These are phyloP conservation scores for Entomyzon cyanotis DNA, from an alignment of 2,113 vertebrate species.

Conservation along the genomic window DNA sequence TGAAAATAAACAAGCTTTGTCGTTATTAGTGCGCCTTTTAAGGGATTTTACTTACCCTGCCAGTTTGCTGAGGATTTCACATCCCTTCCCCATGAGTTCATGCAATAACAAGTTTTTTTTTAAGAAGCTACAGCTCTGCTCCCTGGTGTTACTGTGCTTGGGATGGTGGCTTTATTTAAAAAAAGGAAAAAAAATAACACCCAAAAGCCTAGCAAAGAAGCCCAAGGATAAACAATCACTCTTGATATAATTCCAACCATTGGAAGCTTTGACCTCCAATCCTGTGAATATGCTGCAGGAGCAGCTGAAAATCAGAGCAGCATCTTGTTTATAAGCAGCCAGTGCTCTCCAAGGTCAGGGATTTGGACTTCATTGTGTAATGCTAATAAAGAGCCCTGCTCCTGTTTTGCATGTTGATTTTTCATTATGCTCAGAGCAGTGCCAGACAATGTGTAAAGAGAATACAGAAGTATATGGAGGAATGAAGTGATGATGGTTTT, in stretches of 20 bases:
- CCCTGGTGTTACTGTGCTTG: neutral
- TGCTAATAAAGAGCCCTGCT: neutral
- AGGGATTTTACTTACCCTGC: neutral
- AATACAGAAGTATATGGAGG: neutral
- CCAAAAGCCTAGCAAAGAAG: neutral
- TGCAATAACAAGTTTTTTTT: neutral
- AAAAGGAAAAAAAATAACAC: neutral
- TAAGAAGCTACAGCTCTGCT: neutral
- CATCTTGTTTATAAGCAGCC: fast-evolving
- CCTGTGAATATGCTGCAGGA: neutral
- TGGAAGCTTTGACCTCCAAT: neutral
- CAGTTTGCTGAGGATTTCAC: neutral
- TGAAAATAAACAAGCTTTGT: neutral
- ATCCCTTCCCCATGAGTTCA: neutral
- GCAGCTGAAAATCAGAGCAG: neutral
- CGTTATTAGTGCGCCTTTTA: neutral
- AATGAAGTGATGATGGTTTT: neutral
- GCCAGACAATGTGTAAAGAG: neutral
- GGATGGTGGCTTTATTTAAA: neutral
- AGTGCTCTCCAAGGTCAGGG: neutral
- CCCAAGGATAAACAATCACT: neutral
- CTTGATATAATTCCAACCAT: neutral
- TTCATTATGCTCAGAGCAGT: neutral
- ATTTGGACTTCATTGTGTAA: neutral
- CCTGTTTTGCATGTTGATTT: neutral